These are phyloP conservation scores for Eristalis intricaria DNA, from an alignment of 2,888 invertebrate species.

Conservation along the genomic window DNA sequence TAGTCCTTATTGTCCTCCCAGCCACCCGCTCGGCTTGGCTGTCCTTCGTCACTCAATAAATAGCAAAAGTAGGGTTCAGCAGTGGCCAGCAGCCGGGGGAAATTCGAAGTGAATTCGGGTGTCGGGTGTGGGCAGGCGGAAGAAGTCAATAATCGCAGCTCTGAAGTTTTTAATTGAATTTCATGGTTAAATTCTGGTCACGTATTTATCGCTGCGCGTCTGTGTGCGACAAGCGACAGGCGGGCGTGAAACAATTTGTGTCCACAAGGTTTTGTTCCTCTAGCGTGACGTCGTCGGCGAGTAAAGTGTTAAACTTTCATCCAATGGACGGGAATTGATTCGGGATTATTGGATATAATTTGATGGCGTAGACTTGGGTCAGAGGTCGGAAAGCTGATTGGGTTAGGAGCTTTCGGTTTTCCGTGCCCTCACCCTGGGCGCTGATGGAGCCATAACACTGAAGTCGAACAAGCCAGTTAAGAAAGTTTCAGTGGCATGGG, in stretches of 20 bases:
- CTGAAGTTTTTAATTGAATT: slow-evolving; percentile 70
- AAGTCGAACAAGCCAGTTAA: neutral
- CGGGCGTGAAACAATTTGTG: slow-evolving; percentile 51
- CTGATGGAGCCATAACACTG: neutral
- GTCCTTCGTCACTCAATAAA: slow-evolving; percentile 49
- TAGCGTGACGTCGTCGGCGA: slow-evolving; percentile 14
- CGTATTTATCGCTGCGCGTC: slow-evolving; percentile 51
- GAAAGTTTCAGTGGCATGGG: neutral
- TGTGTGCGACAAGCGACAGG: slow-evolving; percentile 54
- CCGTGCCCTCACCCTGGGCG: neutral
- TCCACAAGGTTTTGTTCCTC: slow-evolving; percentile 27
- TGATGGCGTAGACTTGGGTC: slow-evolving; percentile 13
- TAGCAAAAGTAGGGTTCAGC: slow-evolving; percentile 4
- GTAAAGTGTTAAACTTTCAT: slow-evolving; percentile 47
- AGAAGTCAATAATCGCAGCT: slow-evolving; percentile 59
- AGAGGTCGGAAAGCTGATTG: slow-evolving; percentile 29
- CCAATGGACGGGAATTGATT: slow-evolving; percentile 46
- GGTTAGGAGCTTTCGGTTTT: slow-evolving; percentile 3
- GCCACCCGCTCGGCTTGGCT: neutral
- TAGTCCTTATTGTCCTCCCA: neutral
- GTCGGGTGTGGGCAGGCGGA: slow-evolving; percentile 2
- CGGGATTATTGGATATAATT: slow-evolving; percentile 48
- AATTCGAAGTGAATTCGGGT: neutral
- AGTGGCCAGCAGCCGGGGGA: neutral
- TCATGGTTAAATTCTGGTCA: slow-evolving; percentile 62